Base-by-base conservation (phyloP, 2,888 invertebrate genomes). In the Drosophila meridiana region DNA sequence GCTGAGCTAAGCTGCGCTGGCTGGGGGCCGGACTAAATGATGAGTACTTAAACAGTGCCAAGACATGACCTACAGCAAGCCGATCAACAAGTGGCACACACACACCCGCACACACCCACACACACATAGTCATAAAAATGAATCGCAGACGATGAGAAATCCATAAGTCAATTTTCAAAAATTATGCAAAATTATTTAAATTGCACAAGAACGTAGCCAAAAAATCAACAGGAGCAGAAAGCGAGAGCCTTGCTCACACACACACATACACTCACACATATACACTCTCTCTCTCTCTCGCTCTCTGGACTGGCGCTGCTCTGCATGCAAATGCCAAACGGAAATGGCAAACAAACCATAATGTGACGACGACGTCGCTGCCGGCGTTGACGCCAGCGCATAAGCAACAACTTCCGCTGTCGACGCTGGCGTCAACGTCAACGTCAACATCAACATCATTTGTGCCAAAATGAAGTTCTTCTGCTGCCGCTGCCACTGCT, bases 131-230 rank as follows among this genome's bases (percentile, higher is more conserved):
- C 80, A 83, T 83, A 89, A 85, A 90, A 91, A 84, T 87, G 91
- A 77, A 69, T 63, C 74, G 82, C 85, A 89, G 77, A 76, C 86
- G 81, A 68, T 74, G 89, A 80, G 83, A 79, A 90, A 87, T 90
- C 83, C 90, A 90, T 91, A 91, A 92, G 91, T 91, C 89, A 87
- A 90, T 87, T 90, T 87, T 84, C 84, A 82, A 83, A 90, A 90
- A 92, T 92, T 91, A 91, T 92, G 92, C 90, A 91, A 91, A 91
- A 91, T 92, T 92, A 91, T 92, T 91, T 91, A 92, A 91, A 91
- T 91, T 89, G 90, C 80, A 87, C 76, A 80, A 81, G 85, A 74
- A 76, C 77, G 71, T 68, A 73, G 78, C 82, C 84, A 81, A 87
- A 69, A 87, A 79, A 76, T 82, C 88, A 88, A 85, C 86, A 85